phyloP scores from a whole-genome alignment of 2,797 vertebrate genomes.

The Gymnocypris eckloni region DNA sequence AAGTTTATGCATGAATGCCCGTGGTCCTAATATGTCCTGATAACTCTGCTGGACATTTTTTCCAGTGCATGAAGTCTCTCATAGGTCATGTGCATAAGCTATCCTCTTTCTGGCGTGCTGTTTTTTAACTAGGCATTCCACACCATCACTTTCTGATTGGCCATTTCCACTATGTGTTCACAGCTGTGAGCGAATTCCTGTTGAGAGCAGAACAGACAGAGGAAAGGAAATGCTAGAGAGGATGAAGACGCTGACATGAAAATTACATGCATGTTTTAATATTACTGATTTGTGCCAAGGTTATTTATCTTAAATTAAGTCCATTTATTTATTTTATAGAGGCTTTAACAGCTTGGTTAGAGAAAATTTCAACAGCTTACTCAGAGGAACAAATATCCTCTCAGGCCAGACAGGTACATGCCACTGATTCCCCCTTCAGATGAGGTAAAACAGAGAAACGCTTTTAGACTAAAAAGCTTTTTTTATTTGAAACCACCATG shows the following conservation, averaged over 20 bases:
- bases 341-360: slow-evolving; percentile 2
- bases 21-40: slow-evolving; percentile 21
- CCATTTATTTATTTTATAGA: not conserved
- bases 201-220: slow-evolving; percentile 10
- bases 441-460: not conserved
- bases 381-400: not conserved
- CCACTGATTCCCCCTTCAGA: slow-evolving; percentile 1
- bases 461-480: slow-evolving; percentile 9
- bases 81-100: slow-evolving; percentile 38
- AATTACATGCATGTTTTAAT: slow-evolving; percentile 12
- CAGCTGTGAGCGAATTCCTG: slow-evolving; percentile 23
- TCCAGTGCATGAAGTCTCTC: slow-evolving; percentile 19
- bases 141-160: slow-evolving; percentile 48
- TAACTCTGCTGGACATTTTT: slow-evolving; percentile 28
- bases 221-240: slow-evolving; percentile 21
- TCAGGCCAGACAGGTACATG: not conserved
- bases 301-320: not conserved
- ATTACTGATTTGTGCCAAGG: not conserved
- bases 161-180: slow-evolving; percentile 24
- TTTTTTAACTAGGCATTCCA: slow-evolving; percentile 50
- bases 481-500: slow-evolving; percentile 22
- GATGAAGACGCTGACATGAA: not conserved
- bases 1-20: slow-evolving; percentile 8
- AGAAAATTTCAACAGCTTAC: not conserved
- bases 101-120: slow-evolving; percentile 39